Base-by-base conservation (phyloP, 1,140 invertebrate genomes). In the Brachionus sp. region DNA sequence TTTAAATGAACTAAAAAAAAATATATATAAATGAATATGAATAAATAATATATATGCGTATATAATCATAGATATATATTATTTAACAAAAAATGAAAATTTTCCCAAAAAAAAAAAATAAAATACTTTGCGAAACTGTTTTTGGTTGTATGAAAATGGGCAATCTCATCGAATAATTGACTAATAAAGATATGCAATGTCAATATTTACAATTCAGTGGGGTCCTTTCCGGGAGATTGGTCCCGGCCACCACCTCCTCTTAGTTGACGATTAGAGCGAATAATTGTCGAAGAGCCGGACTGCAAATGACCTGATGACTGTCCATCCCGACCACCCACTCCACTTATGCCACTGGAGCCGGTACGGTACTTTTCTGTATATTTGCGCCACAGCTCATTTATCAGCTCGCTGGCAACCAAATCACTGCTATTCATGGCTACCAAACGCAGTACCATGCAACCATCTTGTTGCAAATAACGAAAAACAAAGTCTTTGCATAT, bases 381-480 rank as follows among this genome's bases (percentile, higher is more conserved):
- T 70, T 87, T 85, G 70, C 87, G 86, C 90, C 90, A 90, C 16
- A 90, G 84, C 64, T 89, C 89, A 16, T 89, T 86, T 77, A 90
- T 88, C 70, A 91, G 85, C 85, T 91, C 90, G 9, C 89, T 90
- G 25, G 90, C 89, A 80, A 91, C 86, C 25, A 91, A 89, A 84
- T 90, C 90, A 83, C 90, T 90, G 77, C 90, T 89, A 85, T 91
- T 90, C 84, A 90, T 89, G 23, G 89, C 89, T 39, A 91, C 89
- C 16, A 91, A 86, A 44, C 90, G 85, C n/a, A 91, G 86, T 9
- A 90, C 88, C 84, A 91, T 90, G 42, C 90, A 90, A 16, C 90
- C 90, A 85, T 91, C 90, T 77, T 89, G 89, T 23, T 90, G 88
- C 16, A 91, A 86, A 85, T 90, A 90, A 83, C 90, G 89, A 86